Evolutionary conservation across 2,888 invertebrate genomes (phyloP).

Genomic region (Pogonocherus hispidulus): DNA sequence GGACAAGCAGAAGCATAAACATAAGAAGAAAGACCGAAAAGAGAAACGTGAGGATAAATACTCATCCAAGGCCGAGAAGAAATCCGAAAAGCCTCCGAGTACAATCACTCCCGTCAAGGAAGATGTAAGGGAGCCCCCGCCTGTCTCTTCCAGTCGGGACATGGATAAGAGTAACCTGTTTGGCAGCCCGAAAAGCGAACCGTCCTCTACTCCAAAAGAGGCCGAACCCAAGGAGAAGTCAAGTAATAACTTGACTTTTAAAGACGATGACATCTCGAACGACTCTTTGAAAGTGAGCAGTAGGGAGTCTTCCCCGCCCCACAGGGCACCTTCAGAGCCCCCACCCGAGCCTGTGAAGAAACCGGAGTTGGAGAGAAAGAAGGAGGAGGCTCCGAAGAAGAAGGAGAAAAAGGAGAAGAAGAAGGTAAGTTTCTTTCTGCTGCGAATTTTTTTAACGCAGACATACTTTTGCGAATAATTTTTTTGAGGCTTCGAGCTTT

Average conservation of each 20-base stretch:
- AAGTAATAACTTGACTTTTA: slow-evolving; percentile 19
- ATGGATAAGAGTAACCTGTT: slow-evolving; percentile 55
- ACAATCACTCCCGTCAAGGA: slow-evolving; percentile 34
- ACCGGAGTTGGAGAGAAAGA: slow-evolving; percentile 73
- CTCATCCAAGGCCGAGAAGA: slow-evolving; percentile 54
- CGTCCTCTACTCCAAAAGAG: slow-evolving; percentile 46
- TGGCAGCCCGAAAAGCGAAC: slow-evolving; percentile 52
- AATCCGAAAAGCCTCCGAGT: slow-evolving; percentile 42
- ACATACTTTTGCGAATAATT: neutral
- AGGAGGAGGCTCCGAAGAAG: slow-evolving; percentile 65
- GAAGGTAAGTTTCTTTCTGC: slow-evolving; percentile 50
- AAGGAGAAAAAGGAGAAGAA: slow-evolving; percentile 70
- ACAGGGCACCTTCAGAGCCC: slow-evolving; percentile 38
- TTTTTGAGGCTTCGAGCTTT: no score
- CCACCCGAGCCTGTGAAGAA: slow-evolving; percentile 47
- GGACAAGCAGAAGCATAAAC: slow-evolving; percentile 70
- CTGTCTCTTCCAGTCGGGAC: slow-evolving; percentile 42
- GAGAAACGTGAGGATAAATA: slow-evolving; percentile 75
- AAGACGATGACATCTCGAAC: slow-evolving; percentile 62
- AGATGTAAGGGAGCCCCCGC: slow-evolving; percentile 28
- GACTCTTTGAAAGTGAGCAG: slow-evolving; percentile 59
- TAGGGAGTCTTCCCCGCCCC: slow-evolving; percentile 55
- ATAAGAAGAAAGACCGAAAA: slow-evolving; percentile 70
- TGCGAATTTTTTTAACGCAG: neutral
- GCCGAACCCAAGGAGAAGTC: slow-evolving; percentile 44